phyloP scores from a whole-genome alignment of 2,888 invertebrate species.

The Timema podura region DNA sequence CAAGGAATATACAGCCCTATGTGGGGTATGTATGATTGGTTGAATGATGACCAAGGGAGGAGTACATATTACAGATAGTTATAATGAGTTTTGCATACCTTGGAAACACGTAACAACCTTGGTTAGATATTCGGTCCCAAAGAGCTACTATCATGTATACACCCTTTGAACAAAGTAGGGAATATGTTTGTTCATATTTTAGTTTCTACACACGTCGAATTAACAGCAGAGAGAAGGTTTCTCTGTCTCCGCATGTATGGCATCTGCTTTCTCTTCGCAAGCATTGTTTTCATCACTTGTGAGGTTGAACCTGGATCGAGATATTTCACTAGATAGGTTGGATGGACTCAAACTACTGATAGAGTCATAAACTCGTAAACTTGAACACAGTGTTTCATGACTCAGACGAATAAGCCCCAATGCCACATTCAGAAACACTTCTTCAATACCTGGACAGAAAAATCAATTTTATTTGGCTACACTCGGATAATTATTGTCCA shows the following conservation, averaged over 20 bases:
- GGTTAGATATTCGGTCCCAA: too few relatives aligned
- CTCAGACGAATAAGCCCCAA: slow-evolving; percentile 54
- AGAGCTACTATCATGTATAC: too few relatives aligned
- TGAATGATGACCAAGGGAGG: too few relatives aligned
- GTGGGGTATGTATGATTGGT: too few relatives aligned
- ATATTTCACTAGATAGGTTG: background rate
- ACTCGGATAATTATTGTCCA: background rate
- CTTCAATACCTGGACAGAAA: slow-evolving; percentile 59
- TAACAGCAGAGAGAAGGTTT: slow-evolving; percentile 8
- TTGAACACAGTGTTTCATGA: slow-evolving; percentile 32
- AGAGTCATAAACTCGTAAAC: slow-evolving; percentile 58
- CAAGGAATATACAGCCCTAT: too few relatives aligned
- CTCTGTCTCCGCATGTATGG: background rate
- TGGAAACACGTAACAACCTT: too few relatives aligned
- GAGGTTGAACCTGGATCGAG: background rate
- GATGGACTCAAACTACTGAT: slow-evolving; percentile 39
- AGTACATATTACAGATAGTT: too few relatives aligned
- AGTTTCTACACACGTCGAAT: too few relatives aligned
- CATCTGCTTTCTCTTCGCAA: background rate
- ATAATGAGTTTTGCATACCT: too few relatives aligned
- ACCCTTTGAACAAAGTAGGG: too few relatives aligned
- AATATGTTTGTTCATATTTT: too few relatives aligned
- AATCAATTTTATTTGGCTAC: background rate
- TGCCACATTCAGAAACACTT: slow-evolving; percentile 66
- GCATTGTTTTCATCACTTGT: background rate